phyloP scores from a whole-genome alignment of 2,113 vertebrate genomes.

The Gambusia affinis region DNA sequence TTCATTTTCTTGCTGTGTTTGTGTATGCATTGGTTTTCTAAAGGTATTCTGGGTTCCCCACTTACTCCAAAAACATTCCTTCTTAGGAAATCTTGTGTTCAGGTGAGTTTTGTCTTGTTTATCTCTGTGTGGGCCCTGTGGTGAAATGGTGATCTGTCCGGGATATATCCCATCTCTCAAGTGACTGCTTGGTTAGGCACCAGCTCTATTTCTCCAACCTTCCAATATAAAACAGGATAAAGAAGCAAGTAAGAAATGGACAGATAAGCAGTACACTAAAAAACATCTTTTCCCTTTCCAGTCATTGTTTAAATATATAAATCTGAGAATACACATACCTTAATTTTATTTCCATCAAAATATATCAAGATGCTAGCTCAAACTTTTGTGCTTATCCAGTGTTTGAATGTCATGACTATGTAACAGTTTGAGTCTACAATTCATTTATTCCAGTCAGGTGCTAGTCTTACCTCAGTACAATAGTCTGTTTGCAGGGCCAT shows the following conservation, averaged over 20 bases:
- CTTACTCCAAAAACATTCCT: too few relatives aligned
- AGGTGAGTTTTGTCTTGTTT: neutral
- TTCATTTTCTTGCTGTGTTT: too few relatives aligned
- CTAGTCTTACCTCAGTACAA: slow-evolving; percentile 44
- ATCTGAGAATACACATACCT: neutral
- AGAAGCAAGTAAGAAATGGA: neutral
- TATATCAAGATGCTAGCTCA: slow-evolving; percentile 1
- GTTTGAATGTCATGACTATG: slow-evolving; percentile 44
- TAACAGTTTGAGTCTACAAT: slow-evolving; percentile 47
- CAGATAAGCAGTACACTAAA: neutral
- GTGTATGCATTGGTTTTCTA: too few relatives aligned
- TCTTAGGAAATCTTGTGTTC: too few relatives aligned
- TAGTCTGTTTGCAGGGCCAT: slow-evolving; percentile 42
- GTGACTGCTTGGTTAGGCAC: too few relatives aligned
- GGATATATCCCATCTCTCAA: neutral
- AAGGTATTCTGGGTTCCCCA: too few relatives aligned
- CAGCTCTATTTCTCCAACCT: too few relatives aligned
- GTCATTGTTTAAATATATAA: neutral
- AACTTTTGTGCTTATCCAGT: slow-evolving; percentile 21
- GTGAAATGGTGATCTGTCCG: neutral
- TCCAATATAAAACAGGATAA: too few relatives aligned
- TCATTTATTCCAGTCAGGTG: slow-evolving; percentile 44
- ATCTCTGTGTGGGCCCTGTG: neutral
- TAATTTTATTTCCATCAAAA: neutral
- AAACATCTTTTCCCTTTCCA: neutral